Conservation (phyloP, 2,113 vertebrate species). For the Haemorhous mexicanus region DNA sequence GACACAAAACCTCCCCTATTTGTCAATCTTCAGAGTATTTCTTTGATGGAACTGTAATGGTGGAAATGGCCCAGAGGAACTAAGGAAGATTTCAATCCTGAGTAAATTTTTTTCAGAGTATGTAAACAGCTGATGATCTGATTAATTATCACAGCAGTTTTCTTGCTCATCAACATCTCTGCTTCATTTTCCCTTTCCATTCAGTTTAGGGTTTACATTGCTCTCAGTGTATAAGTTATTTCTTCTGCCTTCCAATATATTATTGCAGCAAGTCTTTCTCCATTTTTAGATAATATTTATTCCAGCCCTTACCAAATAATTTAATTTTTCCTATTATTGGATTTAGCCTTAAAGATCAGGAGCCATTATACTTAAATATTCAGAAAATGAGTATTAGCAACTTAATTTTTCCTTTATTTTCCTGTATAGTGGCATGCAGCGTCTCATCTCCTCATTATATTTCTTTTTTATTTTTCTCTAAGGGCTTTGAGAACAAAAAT, state of each 20-base stretch:
- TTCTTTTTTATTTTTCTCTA: background rate
- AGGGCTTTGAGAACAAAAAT: background rate
- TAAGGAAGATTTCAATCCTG: background rate
- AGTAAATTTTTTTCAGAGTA: background rate
- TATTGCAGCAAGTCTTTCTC: background rate
- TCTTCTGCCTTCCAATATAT: background rate
- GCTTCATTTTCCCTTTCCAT: background rate
- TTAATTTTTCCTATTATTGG: background rate
- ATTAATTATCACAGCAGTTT: background rate
- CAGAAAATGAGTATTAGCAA: background rate
- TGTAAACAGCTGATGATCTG: background rate
- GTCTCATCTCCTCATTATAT: background rate
- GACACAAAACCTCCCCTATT: rapidly evolving
- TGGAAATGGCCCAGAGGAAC: background rate
- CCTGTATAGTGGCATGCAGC: background rate
- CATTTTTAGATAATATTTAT: background rate
- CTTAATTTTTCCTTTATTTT: background rate
- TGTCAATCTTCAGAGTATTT: background rate
- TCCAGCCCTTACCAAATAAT: background rate
- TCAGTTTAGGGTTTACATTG: background rate
- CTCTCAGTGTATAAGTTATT: background rate
- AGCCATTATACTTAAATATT: background rate
- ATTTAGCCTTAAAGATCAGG: background rate
- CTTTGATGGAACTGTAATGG: background rate
- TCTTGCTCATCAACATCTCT: background rate